Evolutionary conservation across 1,140 invertebrate genomes (phyloP), one percentile per base, ranked within the genome.

Genomic region (Argopecten irradians): DNA sequence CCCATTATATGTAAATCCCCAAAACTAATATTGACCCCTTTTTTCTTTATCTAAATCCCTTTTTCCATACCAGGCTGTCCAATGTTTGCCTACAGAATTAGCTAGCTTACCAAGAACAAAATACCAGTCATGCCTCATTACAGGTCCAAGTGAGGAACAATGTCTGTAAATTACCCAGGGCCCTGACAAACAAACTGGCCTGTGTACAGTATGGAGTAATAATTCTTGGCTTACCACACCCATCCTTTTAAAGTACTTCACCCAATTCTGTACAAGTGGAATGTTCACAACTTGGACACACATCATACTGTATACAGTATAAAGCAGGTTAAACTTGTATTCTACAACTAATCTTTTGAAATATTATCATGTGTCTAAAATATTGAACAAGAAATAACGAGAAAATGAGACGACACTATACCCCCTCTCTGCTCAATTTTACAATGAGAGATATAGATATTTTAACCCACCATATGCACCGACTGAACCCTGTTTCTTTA

Each of bases 71-170:
- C 55, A 71, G 55, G 55, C 55, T 71, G 55, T 28, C 55, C 55
- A 71, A n/a, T 71, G 55, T 71, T 71, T 71, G 55, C 28, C 22
- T n/a, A 16, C 5, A 71, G 55, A 71, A 71, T 71, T 71, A n/a
- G 55, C 55, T 71, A 71, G 55, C 55, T 71, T 71, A 71, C 55
- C 55, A 28, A 71, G 55, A 71, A 71, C 55, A 71, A 71, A 71
- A 71, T 71, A 71, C 55, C 55, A 71, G 55, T 71, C 55, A 71
- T 71, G 55, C 55, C 55, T 16, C 55, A 71, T 71, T 71, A 71
- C 55, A n/a, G 55, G n/a, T n/a, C 1, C 1, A 28, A 71, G 55
- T 28, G n/a, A 2, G n/a, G 55, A 71, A 71, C 55, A 71, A 71
- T 71, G 55, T 28, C 55, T n/a, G 22, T 5, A 28, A 3, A 71